Evolutionary conservation across 2,797 vertebrate species (phyloP).

Genomic region (Rhincodon typus): DNA sequence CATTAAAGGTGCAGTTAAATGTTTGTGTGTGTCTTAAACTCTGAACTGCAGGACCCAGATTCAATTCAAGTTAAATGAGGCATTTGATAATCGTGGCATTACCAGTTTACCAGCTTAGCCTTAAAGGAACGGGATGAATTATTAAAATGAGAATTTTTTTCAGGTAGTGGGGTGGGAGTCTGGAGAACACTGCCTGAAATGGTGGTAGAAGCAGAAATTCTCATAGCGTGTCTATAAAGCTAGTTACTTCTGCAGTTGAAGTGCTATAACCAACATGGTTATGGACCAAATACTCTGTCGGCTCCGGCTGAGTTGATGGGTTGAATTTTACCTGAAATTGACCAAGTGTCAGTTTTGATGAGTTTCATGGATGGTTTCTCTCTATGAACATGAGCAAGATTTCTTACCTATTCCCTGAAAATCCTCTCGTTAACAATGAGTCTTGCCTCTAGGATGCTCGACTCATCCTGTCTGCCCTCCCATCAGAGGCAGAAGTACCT

Average conservation of each 20-base stretch:
- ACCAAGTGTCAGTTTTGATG: too few species aligned
- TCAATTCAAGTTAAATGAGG: not conserved
- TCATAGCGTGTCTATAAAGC: not conserved
- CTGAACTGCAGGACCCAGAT: not conserved
- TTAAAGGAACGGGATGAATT: not conserved
- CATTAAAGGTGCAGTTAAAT: not conserved
- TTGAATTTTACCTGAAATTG: not conserved
- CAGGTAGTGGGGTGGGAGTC: not conserved
- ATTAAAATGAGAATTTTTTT: not conserved
- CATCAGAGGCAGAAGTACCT: too few species aligned
- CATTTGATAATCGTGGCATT: not conserved
- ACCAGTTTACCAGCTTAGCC: not conserved
- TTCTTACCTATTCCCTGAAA: too few species aligned
- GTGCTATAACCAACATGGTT: not conserved
- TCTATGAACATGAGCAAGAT: too few species aligned
- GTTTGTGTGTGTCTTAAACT: not conserved
- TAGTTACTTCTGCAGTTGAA: not conserved
- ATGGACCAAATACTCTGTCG: not conserved
- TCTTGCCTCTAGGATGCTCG: too few species aligned
- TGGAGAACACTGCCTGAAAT: not conserved
- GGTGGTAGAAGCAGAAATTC: not conserved
- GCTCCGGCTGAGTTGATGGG: not conserved
- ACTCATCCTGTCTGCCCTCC: too few species aligned
- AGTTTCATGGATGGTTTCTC: too few species aligned
- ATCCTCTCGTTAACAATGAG: too few species aligned